Percentiles rank a stretch among this genome's conserved stretches.
Conservation (phyloP, 2,888 invertebrate species). For the Drosophila borealis region DNA sequence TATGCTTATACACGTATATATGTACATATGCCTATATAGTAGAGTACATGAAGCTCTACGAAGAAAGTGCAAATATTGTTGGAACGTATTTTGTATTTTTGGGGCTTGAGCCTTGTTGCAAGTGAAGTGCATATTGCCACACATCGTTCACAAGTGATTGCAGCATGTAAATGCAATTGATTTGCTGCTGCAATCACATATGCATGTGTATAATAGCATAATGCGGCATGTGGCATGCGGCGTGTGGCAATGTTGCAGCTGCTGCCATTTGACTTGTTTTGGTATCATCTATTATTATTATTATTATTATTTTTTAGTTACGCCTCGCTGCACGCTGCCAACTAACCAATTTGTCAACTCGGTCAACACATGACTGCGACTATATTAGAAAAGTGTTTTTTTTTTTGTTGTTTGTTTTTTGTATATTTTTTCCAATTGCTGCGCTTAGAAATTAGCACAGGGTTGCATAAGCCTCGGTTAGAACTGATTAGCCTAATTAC, state of each 20-base stretch:
- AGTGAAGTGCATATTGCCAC: slow-evolving; percentile 26
- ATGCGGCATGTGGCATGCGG: slow-evolving; percentile 33
- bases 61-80: slow-evolving; percentile 76
- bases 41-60: slow-evolving; percentile 8
- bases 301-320: slow-evolving; percentile 24
- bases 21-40: not conserved
- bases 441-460: slow-evolving; percentile 31
- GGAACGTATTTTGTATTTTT: slow-evolving; percentile 10
- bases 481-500: slow-evolving; percentile 25
- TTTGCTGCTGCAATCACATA: slow-evolving; percentile 36
- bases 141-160: slow-evolving; percentile 23
- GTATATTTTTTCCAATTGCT: not conserved
- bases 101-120: slow-evolving; percentile 13
- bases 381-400: not conserved
- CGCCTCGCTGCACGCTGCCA: slow-evolving; percentile 58
- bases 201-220: slow-evolving; percentile 40
- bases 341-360: slow-evolving; percentile 56
- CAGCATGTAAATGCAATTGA: slow-evolving; percentile 55
- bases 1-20: slow-evolving; percentile 9
- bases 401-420: not conserved
- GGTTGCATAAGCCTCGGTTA: slow-evolving; percentile 27
- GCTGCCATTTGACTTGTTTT: slow-evolving; percentile 25
- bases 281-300: slow-evolving; percentile 45
- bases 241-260: slow-evolving; percentile 30
- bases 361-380: slow-evolving; percentile 32